These are phyloP conservation scores for Graphium colonna DNA, from an alignment of 2,888 invertebrate species.

Conservation along the genomic window DNA sequence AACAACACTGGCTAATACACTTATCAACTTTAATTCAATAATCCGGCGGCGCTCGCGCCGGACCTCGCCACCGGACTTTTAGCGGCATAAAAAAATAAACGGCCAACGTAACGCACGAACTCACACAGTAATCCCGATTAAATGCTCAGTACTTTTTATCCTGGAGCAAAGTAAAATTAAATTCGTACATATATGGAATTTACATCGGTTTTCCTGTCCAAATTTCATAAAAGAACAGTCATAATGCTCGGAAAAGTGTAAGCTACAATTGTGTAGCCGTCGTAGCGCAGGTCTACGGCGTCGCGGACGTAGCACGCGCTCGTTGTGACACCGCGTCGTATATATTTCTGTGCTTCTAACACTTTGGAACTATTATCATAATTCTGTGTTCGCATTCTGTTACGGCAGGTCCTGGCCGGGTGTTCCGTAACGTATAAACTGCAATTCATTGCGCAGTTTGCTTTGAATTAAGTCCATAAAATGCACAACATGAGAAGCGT, in stretches of 20 bases:
- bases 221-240: constrained; percentile 27
- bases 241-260: neutral
- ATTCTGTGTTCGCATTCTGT: constrained; percentile 68
- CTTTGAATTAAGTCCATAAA: constrained; percentile 37
- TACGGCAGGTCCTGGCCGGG: constrained; percentile 42
- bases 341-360: constrained; percentile 68
- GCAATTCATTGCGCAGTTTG: constrained; percentile 53
- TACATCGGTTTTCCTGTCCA: no score
- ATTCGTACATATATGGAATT: no score
- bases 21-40: constrained; percentile 80
- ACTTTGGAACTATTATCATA: constrained; percentile 69
- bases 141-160: constrained; percentile 50
- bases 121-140: constrained; percentile 69
- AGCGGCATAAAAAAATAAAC: constrained; percentile 69
- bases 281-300: constrained; percentile 43
- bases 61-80: constrained; percentile 51
- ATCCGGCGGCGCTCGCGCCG: constrained; percentile 58
- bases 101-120: constrained; percentile 61
- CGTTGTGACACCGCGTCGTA: constrained; percentile 52
- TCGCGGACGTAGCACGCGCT: constrained; percentile 48
- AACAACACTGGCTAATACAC: constrained; percentile 76
- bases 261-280: constrained; percentile 30
- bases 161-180: constrained; percentile 31
- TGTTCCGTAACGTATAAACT: constrained; percentile 24
- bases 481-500: constrained; percentile 29